Evolutionary conservation across 2,888 invertebrate species (phyloP).

Genomic region (Himalopsyche anomala): DNA sequence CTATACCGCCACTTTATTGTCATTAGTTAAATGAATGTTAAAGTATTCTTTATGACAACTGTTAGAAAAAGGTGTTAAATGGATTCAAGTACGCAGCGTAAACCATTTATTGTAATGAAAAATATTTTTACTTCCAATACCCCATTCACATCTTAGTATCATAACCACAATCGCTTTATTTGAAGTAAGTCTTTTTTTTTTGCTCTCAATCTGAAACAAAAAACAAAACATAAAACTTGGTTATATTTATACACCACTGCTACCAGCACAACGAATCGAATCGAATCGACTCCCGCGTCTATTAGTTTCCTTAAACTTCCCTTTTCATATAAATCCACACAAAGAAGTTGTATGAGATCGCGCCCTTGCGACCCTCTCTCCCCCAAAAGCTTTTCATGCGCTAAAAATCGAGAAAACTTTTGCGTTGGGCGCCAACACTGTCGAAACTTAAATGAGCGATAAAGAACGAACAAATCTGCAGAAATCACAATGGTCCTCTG

Average conservation of each 20-base stretch:
- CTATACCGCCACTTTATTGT: no score
- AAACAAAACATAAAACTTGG: no score
- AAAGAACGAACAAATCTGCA: conserved; percentile 55
- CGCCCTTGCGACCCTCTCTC: conserved; percentile 49
- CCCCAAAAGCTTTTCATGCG: conserved; percentile 51
- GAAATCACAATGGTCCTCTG: conserved; percentile 48
- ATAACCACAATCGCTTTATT: no score
- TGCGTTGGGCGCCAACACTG: conserved; percentile 46
- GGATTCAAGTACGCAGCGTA: no score
- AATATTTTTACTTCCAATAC: no score
- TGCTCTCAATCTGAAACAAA: no score
- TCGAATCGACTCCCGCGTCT: conserved; percentile 59
- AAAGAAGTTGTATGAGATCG: conserved; percentile 58
- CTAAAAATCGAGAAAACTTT: conserved; percentile 62
- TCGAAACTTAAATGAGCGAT: conserved; percentile 61
- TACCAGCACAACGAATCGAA: conserved; percentile 28
- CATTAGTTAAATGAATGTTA: no score
- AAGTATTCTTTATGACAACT: no score
- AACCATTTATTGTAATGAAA: no score
- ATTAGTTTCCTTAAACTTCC: conserved; percentile 64
- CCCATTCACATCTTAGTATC: no score
- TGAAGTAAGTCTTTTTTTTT: no score
- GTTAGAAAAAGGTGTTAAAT: no score
- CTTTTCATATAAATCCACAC: conserved; percentile 64
- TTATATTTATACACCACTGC: neutral